Conservation (phyloP, 2,797 vertebrate species). For the Coccyzus lansbergi region DNA sequence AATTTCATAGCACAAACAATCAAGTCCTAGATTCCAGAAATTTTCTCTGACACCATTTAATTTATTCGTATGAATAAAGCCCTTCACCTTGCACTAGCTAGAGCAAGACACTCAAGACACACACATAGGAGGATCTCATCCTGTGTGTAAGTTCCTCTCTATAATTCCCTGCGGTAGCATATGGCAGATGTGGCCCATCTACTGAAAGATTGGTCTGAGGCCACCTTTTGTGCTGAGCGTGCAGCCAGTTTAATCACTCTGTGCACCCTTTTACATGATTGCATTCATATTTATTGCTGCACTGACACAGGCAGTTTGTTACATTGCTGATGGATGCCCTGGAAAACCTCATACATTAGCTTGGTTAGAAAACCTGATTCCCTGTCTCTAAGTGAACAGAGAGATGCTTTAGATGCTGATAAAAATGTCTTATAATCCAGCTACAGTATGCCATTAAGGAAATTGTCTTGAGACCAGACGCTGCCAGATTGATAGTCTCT, state of each 20-base stretch:
- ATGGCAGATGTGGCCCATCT: neutral
- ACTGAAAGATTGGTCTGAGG: neutral
- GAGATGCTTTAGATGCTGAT: neutral
- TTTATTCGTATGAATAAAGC: neutral
- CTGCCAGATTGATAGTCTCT: constrained; percentile 33
- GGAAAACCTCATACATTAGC: constrained; percentile 44
- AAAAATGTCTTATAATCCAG: constrained; percentile 26
- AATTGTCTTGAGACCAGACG: constrained; percentile 51
- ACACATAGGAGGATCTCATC: rapidly evolving
- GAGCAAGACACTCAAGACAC: rapidly evolving
- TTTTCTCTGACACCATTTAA: neutral
- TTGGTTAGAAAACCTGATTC: constrained; percentile 38
- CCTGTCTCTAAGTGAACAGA: constrained; percentile 25
- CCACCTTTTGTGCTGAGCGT: neutral
- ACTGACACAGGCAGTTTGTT: constrained; percentile 21
- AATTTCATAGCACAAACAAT: neutral
- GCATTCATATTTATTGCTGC: constrained; percentile 48
- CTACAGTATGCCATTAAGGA: constrained; percentile 44
- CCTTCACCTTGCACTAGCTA: neutral
- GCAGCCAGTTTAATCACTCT: constrained; percentile 30
- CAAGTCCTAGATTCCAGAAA: neutral
- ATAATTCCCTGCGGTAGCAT: rapidly evolving
- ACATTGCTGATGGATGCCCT: constrained; percentile 23
- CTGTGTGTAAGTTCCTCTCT: neutral
- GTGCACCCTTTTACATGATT: constrained; percentile 25